Base-by-base conservation (phyloP, 2,113 vertebrate species). In the Spizaetus ornatus region DNA sequence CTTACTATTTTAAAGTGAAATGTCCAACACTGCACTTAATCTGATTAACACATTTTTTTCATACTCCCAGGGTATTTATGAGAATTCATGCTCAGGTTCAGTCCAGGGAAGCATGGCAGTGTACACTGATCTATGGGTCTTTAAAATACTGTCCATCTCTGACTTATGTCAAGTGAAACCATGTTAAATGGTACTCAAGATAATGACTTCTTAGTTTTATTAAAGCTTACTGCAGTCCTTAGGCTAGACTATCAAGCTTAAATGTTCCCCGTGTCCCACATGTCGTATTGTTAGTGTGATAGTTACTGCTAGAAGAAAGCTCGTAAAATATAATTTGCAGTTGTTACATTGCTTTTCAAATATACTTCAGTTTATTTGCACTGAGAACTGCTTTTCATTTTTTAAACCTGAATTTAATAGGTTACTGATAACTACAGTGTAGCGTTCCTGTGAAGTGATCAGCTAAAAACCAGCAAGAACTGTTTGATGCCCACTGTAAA, bases 371-470 rank as follows among this genome's bases (percentile, higher is more conserved):
- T 71, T 91, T 92, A 62, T 92, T 83, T 94, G 79, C 67, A 73
- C 32, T 55, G 38, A 92, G 63, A 95, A 87, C 63, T 69, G 78
- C 66, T 89, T 93, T 95, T 91, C 29, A 22, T 56, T 93, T 93
- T 85, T 80, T 69, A 73, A 92, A 95, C 66, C 23, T 80, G 65
- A 85, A 87, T 73, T 17, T 40, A 58, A 72, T 48, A 36, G 10
- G 21, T 52, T 77, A 66, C 40, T 43, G 52, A 36, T 93, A 89
- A 88, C 61, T 76, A 63, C 61, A 61, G 56, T 26, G 32, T 15
- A 18, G 66, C 4, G 1, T 36, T 73, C 62, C 45, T 56, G 15
- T 8, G 53, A 87, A 67, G 40, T 3, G 56, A 63, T 20, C 40
- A 94, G 48, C 74, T 85, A 48, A 86, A 93, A 93, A 82, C 29